A percentile compares a stretch with the other conserved stretches of the same genome.
Evolutionary conservation across 2,797 vertebrate species (phyloP).

Genomic region (Clarias platycephalus): DNA sequence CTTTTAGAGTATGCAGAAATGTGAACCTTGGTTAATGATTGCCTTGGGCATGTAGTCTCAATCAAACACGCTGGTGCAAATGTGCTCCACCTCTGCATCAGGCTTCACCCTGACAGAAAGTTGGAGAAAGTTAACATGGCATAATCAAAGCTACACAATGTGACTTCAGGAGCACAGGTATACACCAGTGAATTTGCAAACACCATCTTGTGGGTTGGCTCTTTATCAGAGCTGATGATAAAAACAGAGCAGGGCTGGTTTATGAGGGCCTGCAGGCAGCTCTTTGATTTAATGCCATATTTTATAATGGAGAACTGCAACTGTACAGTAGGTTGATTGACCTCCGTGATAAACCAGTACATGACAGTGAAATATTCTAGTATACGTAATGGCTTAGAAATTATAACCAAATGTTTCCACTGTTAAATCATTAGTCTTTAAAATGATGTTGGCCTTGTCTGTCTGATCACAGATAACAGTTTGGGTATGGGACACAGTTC

Average conservation of each 20-base stretch:
- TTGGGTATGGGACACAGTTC: not conserved
- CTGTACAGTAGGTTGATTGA: not conserved
- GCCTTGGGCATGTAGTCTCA: slow-evolving; percentile 43
- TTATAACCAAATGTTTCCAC: not conserved
- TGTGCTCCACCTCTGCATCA: slow-evolving; percentile 2
- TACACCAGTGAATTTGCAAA: slow-evolving; percentile 12
- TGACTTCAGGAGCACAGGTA: slow-evolving; percentile 8
- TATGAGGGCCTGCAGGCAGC: not conserved
- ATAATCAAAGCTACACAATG: not conserved
- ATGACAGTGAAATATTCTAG: not conserved
- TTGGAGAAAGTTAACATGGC: not conserved
- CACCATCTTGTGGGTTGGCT: not conserved
- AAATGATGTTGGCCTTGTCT: not conserved
- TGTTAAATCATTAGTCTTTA: not conserved
- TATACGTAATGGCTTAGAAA: not conserved
- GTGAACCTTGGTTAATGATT: slow-evolving; percentile 54
- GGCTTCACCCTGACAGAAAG: not conserved
- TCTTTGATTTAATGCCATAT: not conserved
- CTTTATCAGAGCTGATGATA: slow-evolving; percentile 3
- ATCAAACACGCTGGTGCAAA: slow-evolving; percentile 29
- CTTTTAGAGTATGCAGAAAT: slow-evolving; percentile 51
- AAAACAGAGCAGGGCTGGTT: not conserved
- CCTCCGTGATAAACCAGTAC: not conserved
- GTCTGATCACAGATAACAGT: not conserved
- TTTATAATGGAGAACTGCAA: not conserved